Conservation (phyloP, 1,140 invertebrate genomes). For the Elymnias hypermnestra region DNA sequence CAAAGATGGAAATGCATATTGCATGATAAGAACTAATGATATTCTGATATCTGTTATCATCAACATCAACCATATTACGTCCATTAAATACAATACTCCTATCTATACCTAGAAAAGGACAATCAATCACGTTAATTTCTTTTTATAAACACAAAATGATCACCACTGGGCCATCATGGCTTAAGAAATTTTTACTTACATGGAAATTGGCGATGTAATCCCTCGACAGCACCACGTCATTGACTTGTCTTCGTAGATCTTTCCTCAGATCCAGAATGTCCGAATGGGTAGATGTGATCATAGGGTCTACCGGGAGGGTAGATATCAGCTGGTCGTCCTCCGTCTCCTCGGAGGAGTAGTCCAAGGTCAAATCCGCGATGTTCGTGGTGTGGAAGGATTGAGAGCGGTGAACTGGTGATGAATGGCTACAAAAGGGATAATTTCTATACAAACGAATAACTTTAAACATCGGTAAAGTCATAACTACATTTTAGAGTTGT, state of each 20-base stretch:
- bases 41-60: too few relatives aligned
- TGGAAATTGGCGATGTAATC: constrained; percentile 63
- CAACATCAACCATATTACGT: too few relatives aligned
- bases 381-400: constrained; percentile 68
- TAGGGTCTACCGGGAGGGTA: constrained; percentile 47
- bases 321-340: constrained; percentile 45
- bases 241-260: constrained; percentile 42
- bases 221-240: constrained; percentile 47
- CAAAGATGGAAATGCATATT: too few relatives aligned
- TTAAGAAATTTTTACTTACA: constrained; percentile 28
- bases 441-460: too few relatives aligned
- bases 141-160: too few relatives aligned
- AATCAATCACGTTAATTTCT: too few relatives aligned
- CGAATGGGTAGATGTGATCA: constrained; percentile 59
- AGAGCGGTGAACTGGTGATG: constrained; percentile 69
- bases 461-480: too few relatives aligned
- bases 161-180: neutral
- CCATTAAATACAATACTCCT: too few relatives aligned
- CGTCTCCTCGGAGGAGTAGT: constrained; percentile 57
- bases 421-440: too few relatives aligned
- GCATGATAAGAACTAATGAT: too few relatives aligned
- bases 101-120: too few relatives aligned
- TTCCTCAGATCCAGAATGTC: constrained; percentile 54
- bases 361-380: constrained; percentile 51
- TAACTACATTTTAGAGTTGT: too few relatives aligned